These are phyloP conservation scores for Quadroppia sp. DNA, from an alignment of 2,888 invertebrate species.

Conservation along the genomic window DNA sequence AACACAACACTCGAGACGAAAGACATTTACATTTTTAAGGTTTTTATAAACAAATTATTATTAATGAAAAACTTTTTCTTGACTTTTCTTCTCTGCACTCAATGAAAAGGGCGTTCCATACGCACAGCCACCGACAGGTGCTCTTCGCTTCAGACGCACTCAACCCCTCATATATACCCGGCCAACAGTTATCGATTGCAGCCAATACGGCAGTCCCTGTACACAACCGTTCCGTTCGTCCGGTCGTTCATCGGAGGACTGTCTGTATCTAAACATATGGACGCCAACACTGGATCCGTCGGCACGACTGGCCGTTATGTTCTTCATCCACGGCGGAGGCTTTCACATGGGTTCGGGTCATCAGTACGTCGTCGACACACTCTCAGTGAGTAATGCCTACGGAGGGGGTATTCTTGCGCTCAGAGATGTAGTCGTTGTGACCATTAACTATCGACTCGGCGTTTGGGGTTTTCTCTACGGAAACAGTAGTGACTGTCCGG, in stretches of 20 bases:
- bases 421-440: not conserved
- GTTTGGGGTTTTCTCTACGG: not conserved
- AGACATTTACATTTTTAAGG: too few species aligned
- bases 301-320: not conserved
- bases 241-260: not conserved
- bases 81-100: too few species aligned
- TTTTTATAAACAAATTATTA: too few species aligned
- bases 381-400: too few species aligned
- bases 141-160: not conserved
- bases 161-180: too few species aligned
- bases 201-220: not conserved
- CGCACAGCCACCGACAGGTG: not conserved
- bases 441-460: slow-evolving; percentile 1
- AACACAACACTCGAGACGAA: too few species aligned
- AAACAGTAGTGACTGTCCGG: not conserved
- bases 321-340: not conserved
- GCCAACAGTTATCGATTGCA: too few species aligned
- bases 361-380: too few species aligned
- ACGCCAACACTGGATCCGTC: too few species aligned
- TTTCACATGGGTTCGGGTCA: not conserved
- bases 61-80: too few species aligned
- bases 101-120: not conserved
- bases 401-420: not conserved
- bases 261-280: slow-evolving; percentile 18
- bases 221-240: not conserved